Base-by-base conservation (phyloP, 2,113 vertebrate genomes). In the Sinosuthora webbiana region DNA sequence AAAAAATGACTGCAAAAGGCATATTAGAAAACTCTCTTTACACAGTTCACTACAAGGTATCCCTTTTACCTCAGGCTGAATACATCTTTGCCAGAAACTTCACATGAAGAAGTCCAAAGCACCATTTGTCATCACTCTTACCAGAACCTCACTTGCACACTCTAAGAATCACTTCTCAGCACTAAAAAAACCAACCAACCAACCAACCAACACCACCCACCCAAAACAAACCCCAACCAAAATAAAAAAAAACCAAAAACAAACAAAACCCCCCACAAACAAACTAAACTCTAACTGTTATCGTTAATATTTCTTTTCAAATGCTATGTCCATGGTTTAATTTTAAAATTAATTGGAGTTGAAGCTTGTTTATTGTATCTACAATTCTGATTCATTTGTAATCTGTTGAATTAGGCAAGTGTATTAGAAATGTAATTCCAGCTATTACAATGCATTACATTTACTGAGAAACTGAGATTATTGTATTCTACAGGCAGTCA, bases 401-500 rank as follows among this genome's bases (percentile, higher is more conserved):
- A 96, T 89, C 90, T 96, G 82, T 67, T 94, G 79, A 93, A 96
- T 95, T 93, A 97, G 78, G 71, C 85, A 94, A 91, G 53, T 78
- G 57, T 64, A 68, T 91, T 68, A 91, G 93, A 94, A 91, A 91
- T 76, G 53, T 78, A 95, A 95, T 94, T 92, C 94, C 53, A 63
- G 41, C 56, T 89, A 87, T 78, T 87, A 74, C 22, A 92, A 76
- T 37, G 67, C n/a, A 15, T 73, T 65, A 56, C 67, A 64, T 93
- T 90, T 81, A 77, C 94, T 69, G 39, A 96, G 89, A 87, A 91
- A 93, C 64, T 39, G 69, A 90, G 83, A 96, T 92, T 87, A 77
- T 45, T 94, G 82, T 70, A 41, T 91, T 92, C 94, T 62, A 78
- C 88, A 74, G 31, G 76, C 53, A n/a, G 67, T 77, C 60, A 89